phyloP scores from a whole-genome alignment of 2,888 invertebrate species.

The Bellardia bayeri region DNA sequence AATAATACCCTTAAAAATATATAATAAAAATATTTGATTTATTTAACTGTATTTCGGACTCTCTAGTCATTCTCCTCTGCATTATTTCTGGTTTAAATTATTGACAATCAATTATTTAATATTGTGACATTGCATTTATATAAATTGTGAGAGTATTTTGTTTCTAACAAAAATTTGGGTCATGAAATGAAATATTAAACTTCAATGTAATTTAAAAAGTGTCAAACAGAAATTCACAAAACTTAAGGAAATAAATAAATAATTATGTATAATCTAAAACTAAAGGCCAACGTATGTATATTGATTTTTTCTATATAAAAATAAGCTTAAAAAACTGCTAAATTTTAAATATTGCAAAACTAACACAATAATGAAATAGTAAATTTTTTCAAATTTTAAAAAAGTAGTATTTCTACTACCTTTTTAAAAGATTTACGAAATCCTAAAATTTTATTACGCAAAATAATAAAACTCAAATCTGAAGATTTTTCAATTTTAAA shows the following conservation, averaged over 20 bases:
- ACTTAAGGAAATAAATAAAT: background rate
- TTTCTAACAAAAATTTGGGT: background rate
- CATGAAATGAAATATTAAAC: background rate
- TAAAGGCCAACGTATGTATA: background rate
- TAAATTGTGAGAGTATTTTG: background rate
- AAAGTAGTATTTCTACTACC: too few relatives aligned
- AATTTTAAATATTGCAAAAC: too few relatives aligned
- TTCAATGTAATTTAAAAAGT: background rate
- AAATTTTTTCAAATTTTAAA: too few relatives aligned
- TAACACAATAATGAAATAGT: too few relatives aligned
- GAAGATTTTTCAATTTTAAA: too few relatives aligned
- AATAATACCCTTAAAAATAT: background rate
- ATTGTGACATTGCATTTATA: conserved; percentile 15
- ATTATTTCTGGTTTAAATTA: conserved; percentile 11
- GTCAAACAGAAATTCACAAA: background rate
- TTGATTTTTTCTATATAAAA: too few relatives aligned
- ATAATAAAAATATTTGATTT: conserved; percentile 7
- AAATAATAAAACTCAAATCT: too few relatives aligned
- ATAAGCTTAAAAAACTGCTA: too few relatives aligned
- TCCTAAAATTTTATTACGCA: too few relatives aligned
- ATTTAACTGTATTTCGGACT: conserved; percentile 23
- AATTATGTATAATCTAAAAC: background rate
- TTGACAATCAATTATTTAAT: conserved; percentile 45
- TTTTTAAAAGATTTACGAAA: too few relatives aligned
- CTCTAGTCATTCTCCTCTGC: background rate